Percentiles rank a stretch among this genome's conserved stretches.
Conservation (phyloP, 2,797 vertebrate species). For the Liparis tanakae region DNA sequence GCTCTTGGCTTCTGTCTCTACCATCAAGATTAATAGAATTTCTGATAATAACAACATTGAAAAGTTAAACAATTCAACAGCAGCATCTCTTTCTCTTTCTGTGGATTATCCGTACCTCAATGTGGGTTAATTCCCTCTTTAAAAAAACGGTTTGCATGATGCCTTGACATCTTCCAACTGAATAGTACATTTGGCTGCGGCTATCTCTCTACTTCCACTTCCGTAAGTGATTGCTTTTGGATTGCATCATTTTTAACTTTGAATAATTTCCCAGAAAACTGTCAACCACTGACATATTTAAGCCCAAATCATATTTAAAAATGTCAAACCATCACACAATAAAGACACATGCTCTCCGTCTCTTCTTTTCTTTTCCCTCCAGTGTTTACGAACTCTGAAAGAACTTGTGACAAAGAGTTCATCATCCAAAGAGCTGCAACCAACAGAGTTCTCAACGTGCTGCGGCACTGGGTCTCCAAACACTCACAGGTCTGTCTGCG, state of each 20-base stretch:
- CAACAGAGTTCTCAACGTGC: conserved; percentile 95
- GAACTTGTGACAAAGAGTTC: conserved; percentile 96
- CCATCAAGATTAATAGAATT: no score
- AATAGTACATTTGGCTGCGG: no score
- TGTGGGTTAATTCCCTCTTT: no score
- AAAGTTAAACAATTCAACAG: no score
- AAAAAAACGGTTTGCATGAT: no score
- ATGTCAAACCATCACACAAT: background rate
- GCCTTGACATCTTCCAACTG: no score
- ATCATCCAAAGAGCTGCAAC: conserved; percentile 97
- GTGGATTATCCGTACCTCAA: no score
- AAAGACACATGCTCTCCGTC: background rate
- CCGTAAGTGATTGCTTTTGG: background rate
- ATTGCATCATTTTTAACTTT: background rate
- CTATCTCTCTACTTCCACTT: background rate
- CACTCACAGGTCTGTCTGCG: conserved; percentile 92
- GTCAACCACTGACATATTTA: background rate
- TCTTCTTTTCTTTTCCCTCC: conserved; percentile 19
- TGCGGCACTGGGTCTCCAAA: conserved; percentile 98
- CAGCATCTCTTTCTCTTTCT: no score
- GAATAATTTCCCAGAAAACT: background rate
- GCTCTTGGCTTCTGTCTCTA: no score
- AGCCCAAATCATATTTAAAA: background rate
- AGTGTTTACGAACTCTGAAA: conserved; percentile 94
- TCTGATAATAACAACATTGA: no score